Base-by-base conservation (phyloP, 2,888 invertebrate species). In the Thera obeliscata region DNA sequence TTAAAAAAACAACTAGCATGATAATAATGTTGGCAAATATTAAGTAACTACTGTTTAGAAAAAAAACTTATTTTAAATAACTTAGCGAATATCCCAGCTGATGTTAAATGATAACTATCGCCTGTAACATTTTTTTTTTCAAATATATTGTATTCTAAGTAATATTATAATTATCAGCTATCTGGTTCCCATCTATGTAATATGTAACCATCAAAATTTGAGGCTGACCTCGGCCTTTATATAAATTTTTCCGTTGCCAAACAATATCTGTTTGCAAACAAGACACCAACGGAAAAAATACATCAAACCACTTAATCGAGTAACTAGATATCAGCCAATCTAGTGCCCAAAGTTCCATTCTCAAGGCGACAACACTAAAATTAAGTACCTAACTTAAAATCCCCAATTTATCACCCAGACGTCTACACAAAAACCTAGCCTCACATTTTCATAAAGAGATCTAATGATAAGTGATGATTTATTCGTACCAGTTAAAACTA, bases 391-490 rank as follows among this genome's bases (percentile, higher is more conserved):
- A 70, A 64, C 67, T 70, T 67, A 62, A 59, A 70, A 67, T 70
- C 59, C 67, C 67, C 57, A 65, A 70, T 74, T 69, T 73, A 70
- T 73, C 70, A 73, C 66, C 61, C 38, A 66, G 70, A 70, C 68
- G 71, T 72, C 73, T 72, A 64, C 72, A 72, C 72, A 73, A 74
- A 73, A 75, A 71, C 71, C 73, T 71, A 63, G 61, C 71, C 66
- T 71, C 72, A 71, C 75, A 74, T 75, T 75, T 75, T 75, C 75
- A 75, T 72, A 75, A 75, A 69, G 69, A 64, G 75, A 74, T 74
- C 74, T 38, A 60, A 70, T 66, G 75, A 76, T 76, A 76, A 74
- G 69, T 69, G 68, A 73, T 76, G 74, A 76, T 76, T 76, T 76
- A 76, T 76, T 71, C 72, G 67, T 58, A 62, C 73, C 71, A 74